Evolutionary conservation across 2,797 vertebrate genomes (phyloP), one percentile per base, ranked within the genome.

Genomic region (Hippopotamyrus pictus): DNA sequence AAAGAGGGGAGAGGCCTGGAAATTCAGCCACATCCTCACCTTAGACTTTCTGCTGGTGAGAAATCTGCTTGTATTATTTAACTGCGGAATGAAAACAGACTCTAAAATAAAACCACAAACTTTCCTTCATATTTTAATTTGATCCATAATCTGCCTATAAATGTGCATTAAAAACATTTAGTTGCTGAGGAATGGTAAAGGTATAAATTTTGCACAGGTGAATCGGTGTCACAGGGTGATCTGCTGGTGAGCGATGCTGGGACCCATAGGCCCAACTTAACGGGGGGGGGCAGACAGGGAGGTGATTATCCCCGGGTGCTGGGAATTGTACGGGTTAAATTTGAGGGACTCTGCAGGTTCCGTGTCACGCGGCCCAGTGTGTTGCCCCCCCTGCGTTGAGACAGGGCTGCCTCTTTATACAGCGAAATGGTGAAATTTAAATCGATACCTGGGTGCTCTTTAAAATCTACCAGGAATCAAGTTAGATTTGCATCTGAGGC

Each of bases 1-100:
- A 73, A 86, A 46, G 89, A 54, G 87, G 90, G 46, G 83, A n/a
- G 88, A 79, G 89, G 83, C 88, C 48, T 76, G 29, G 29, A 83
- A 25, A 88, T 12, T 33, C 33, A 82, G 76, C n/a, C 17, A 25
- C 76, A 83, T 46, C 53, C 19, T 46, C 76, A 82, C 37, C 19
- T 0, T 29, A 54, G 65, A 33, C 48, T n/a, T 44, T 83, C 37
- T n/a, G 76, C 44, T 19, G 37, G 41, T 83, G 76, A 44, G 29
- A 48, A 22, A 9, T 48, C 6, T 83, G 22, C 7, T 3, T 44
- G 44, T 22, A 50, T 44, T 48, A 9, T 83, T 83, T 50, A n/a
- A n/a, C 79, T 46, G 8, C 7, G 7, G 17, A 84, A 46, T 50
- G 46, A 84, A 84, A 84, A 84, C 37, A n/a, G 33, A 83, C 79